These are phyloP conservation scores for Eledone cirrhosa DNA, from an alignment of 2,888 invertebrate species.

Conservation along the genomic window DNA sequence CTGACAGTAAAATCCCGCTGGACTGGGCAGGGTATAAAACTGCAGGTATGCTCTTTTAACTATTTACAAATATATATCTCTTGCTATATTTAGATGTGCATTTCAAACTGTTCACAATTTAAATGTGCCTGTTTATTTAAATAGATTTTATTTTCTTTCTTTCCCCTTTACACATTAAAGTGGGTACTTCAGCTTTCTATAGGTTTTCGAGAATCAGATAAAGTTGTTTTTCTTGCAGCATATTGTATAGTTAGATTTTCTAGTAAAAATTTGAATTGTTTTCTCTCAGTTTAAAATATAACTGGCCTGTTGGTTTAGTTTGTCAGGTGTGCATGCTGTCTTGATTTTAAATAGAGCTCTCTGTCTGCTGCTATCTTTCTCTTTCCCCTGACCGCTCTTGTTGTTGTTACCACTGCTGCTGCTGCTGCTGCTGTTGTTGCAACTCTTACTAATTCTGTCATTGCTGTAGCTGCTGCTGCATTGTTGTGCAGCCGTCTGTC, in stretches of 20 bases:
- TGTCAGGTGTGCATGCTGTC: conserved; percentile 21
- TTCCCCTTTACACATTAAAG: no score
- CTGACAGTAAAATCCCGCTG: conserved; percentile 12
- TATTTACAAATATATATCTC: no score
- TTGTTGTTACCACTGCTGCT: background rate
- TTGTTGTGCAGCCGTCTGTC: conserved; percentile 27
- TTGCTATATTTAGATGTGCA: no score
- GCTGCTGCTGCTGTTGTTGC: background rate
- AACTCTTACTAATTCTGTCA: background rate
- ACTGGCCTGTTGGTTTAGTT: background rate
- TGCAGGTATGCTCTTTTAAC: conserved; percentile 7
- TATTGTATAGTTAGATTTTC: background rate
- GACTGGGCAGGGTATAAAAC: conserved; percentile 10
- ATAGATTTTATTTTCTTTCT: no score
- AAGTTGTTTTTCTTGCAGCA: background rate
- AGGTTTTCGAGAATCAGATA: no score
- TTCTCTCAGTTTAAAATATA: background rate
- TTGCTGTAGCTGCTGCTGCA: conserved; percentile 23
- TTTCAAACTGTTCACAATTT: no score
- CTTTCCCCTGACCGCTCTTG: background rate
- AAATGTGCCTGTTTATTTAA: no score
- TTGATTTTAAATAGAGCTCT: conserved; percentile 7
- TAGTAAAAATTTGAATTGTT: background rate
- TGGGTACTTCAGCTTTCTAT: no score
- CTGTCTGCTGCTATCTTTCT: background rate